Evolutionary conservation across 2,888 invertebrate genomes (phyloP), one percentile per base, ranked within the genome.

Genomic region (Calameuta idolon): DNA sequence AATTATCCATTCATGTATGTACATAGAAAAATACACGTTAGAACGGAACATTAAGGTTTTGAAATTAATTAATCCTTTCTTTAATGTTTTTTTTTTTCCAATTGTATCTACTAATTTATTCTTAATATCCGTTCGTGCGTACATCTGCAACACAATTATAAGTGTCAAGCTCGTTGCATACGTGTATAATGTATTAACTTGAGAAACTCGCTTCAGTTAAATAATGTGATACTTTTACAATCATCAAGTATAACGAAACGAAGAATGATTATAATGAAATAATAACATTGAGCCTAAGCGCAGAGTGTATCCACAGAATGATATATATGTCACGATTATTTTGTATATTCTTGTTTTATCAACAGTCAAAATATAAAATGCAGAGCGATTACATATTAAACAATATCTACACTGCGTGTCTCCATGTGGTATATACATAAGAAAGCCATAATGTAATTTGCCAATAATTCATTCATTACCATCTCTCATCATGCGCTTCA

Each of bases 81-180:
- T 55, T 12, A 12, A 37, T 37, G n/a, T n/a, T n/a, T n/a, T 37
- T 55, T 55, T 11, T 69, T 23, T 71, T 30, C 1, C 71, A 9
- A 74, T 68, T 80, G 81, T 77, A 76, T 87, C 84, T 87, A 84
- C 86, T 87, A 87, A 83, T 78, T 85, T 81, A 84, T 85, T 81
- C 82, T 78, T 87, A 85, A 81, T 81, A 82, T 86, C 76, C 77
- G 34, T 82, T 86, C 87, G 77, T 79, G 79, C 79, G 87, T 87
- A 87, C 85, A 87, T 87, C 84, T 85, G 84, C 85, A 82, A 83
- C 82, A 74, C 77, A 71, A 15, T 55, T 23, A 23, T 23, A 23
- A 55, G 9, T 55, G 23, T 55, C 23, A 9, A 55, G 9, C 23
- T 55, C 23, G 23, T 55, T 55, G 23, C 55, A 33, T 33, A 33